Base-by-base conservation (phyloP, 2,888 invertebrate genomes). In the Apoda limacodes region DNA sequence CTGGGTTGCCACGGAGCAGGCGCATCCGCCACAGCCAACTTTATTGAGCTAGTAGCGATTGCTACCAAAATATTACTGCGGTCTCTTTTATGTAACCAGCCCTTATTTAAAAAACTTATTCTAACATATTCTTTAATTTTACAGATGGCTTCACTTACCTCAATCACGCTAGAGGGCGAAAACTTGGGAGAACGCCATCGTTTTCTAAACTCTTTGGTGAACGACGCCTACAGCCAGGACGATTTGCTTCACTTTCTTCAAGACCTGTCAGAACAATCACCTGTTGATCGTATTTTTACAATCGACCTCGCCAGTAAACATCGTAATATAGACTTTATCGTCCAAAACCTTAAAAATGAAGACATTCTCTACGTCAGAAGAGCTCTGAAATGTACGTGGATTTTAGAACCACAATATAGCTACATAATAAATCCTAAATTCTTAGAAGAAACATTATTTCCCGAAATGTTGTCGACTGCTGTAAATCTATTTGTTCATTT, bases 401-500 rank as follows among this genome's bases (percentile, higher is more conserved):
- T 17, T 17, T 17, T 17, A 7, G 17, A 17, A 17, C 7, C 17
- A 7, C 17, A 17, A 7, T 17, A 17, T 7, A 17, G 5, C 5
- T 5, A 17, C 17, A 17, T 17, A 6, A 17, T 17, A 17, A 17
- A 17, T 7, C 17, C 17, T 17, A 17, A 7, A 5, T 17, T 6
- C 7, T 17, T 17, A 7, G 17, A 17, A 17, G 17, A 17, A 7
- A 17, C 17, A 17, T 7, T 17, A 17, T 17, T 17, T 7, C 17
- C 17, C 5, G 17, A 17, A 17, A 17, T 17, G 17, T 6, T 17
- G 7, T 6, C 17, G 7, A 17, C 17, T 5, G 17, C 17, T 17
- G 17, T 7, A 17, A 17, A 17, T 17, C 5, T 6, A 17, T 6
- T 17, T 5, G 5, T 17, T 6, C 55, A 64, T 21, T 66, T 60